Evolutionary conservation across 2,888 invertebrate species (phyloP), one percentile per base, ranked within the genome.

Genomic region (Epinotia bilunana): DNA sequence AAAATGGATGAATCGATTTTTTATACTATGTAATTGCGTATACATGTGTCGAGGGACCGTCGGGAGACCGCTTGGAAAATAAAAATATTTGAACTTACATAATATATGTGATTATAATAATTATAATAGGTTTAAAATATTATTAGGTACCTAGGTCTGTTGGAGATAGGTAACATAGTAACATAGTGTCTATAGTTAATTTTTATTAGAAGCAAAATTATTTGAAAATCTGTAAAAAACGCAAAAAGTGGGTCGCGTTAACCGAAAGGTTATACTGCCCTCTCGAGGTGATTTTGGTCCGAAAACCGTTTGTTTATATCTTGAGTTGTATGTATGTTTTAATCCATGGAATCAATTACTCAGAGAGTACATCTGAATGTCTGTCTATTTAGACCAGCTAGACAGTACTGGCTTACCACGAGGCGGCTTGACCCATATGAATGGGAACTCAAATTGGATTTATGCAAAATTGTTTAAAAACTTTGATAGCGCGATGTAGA

Each of bases 401-500:
- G 72, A 64, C 64, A n/a, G 33, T 0, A 72, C 72, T 72, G 72
- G 57, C 64, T 72, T 57, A 16, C 72, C 72, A 7, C 28, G 61
- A 33, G 23, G 46, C 46, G 3, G 7, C 53, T 7, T 72, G 72
- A 64, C 63, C 72, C 72, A 7, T 5, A 2, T 0, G 0, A 5
- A 18, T 6, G 2, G 2, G 2, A 12, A 23, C 16, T 7, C 11
- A 49, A 60, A 20, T 43, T 16, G 4, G 3, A 60, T 58, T 49
- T 60, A 49, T 49, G 13, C n/a, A 49, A 49, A n/a, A 11, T 4
- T 3, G 0, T n/a, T 33, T 28, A n/a, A 60, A 72, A 60, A 72
- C 33, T 33, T 72, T 49, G 13, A 20, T 60, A 65, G 58, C 49
- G 72, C 58, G 72, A 72, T 72, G 72, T 53, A 65, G 72, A 20